Evolutionary conservation across 2,113 vertebrate species (phyloP).

Genomic region (Xiphophorus couchianus): DNA sequence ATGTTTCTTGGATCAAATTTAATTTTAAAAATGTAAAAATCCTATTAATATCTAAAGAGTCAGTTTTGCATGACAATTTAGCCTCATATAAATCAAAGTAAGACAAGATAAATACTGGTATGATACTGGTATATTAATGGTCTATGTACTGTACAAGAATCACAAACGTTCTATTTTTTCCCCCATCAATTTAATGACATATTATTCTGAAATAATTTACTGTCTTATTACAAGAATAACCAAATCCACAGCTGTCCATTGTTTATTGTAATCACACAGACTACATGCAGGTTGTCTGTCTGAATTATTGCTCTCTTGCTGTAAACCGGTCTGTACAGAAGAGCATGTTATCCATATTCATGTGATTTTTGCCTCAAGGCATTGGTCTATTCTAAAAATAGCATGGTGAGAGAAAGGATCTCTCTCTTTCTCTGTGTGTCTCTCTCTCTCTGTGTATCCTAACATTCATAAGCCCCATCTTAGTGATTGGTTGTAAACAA

Average conservation of each 20-base stretch:
- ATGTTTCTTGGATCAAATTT: not conserved
- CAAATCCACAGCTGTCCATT: slow-evolving; percentile 22
- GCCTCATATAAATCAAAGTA: not conserved
- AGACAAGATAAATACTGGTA: not conserved
- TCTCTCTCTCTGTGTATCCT: slow-evolving; percentile 66
- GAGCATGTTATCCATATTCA: slow-evolving; percentile 83
- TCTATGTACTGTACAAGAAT: not conserved
- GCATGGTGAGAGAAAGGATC: slow-evolving; percentile 77
- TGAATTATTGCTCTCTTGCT: slow-evolving; percentile 72
- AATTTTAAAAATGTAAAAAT: not conserved
- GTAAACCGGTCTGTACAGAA: slow-evolving; percentile 74
- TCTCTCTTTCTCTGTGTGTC: slow-evolving; percentile 42
- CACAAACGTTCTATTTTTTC: not conserved
- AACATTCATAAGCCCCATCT: slow-evolving; percentile 64
- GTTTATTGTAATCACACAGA: slow-evolving; percentile 58
- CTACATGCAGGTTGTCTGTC: slow-evolving; percentile 70
- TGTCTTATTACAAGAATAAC: slow-evolving; percentile 19
- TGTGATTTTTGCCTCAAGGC: slow-evolving; percentile 82
- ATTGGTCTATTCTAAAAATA: slow-evolving; percentile 85
- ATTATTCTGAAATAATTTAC: not conserved
- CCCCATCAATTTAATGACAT: not conserved
- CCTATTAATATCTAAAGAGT: not conserved
- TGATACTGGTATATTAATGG: no score
- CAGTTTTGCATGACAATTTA: not conserved
- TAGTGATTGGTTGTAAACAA: slow-evolving; percentile 73